Percentiles rank a stretch among this genome's conserved stretches.
phyloP scores from a whole-genome alignment of 2,113 vertebrate species.

The Eptesicus fuscus region DNA sequence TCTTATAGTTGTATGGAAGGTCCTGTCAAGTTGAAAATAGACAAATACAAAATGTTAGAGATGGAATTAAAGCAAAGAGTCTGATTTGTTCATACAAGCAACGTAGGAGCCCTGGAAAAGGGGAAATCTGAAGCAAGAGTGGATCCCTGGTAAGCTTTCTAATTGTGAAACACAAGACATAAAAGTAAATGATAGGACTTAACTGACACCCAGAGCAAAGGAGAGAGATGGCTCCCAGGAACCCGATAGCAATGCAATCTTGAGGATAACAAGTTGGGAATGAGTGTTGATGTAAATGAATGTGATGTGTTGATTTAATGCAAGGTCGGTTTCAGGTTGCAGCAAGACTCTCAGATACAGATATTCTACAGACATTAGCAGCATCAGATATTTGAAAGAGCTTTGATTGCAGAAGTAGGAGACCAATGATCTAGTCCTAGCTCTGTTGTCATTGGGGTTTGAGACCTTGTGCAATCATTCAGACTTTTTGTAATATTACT shows the following conservation, averaged over 20 bases:
- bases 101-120: not conserved
- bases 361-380: not conserved
- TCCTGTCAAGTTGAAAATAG: conserved; percentile 29
- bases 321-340: not conserved
- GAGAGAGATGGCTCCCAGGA: not conserved
- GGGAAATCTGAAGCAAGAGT: not conserved
- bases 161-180: not conserved
- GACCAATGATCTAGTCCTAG: not conserved
- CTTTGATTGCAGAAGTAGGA: not conserved
- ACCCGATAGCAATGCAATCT: not conserved
- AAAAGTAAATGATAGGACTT: not conserved
- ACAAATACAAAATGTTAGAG: not conserved
- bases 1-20: not conserved
- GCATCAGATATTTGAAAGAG: not conserved
- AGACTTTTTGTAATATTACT: not conserved
- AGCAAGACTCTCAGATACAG: not conserved
- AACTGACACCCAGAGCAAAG: not conserved
- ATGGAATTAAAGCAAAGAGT: not conserved
- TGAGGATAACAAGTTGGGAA: not conserved
- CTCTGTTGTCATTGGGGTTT: not conserved
- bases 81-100: not conserved
- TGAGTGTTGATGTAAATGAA: not conserved
- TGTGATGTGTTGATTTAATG: not conserved
- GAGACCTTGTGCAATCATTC: conserved; percentile 13
- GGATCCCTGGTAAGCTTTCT: not conserved